Percentiles rank a stretch among this genome's conserved stretches.
phyloP scores from a whole-genome alignment of 2,888 invertebrate genomes.

The Cartodere bifasciata region DNA sequence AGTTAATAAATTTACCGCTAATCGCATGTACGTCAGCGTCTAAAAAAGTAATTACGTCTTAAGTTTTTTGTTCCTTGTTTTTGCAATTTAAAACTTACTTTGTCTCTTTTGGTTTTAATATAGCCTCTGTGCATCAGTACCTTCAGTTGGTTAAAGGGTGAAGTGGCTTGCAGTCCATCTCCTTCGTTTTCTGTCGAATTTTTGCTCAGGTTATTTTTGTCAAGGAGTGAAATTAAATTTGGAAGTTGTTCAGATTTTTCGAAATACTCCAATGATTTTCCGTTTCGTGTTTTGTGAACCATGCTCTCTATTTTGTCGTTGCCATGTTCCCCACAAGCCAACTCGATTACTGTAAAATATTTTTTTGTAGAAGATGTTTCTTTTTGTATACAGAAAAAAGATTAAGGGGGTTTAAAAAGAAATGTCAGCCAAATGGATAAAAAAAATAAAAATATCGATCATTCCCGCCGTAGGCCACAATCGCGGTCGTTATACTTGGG shows the following conservation, averaged over 20 bases:
- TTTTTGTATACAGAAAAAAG: no score
- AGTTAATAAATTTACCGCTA: constrained; percentile 60
- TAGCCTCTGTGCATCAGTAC: constrained; percentile 59
- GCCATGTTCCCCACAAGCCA: constrained; percentile 86
- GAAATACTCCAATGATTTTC: constrained; percentile 55
- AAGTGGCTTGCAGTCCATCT: constrained; percentile 49
- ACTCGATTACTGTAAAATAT: constrained; percentile 71
- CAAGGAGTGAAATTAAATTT: constrained; percentile 4
- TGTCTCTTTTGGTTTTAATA: constrained; percentile 61
- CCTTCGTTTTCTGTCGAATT: constrained; percentile 9
- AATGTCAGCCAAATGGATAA: no score
- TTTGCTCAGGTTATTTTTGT: constrained; percentile 10
- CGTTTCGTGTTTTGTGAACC: constrained; percentile 56
- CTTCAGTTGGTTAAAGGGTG: constrained; percentile 54
- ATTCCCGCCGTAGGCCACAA: no score
- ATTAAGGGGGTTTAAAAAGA: no score
- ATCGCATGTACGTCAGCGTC: constrained; percentile 66
- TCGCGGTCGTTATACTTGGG: no score
- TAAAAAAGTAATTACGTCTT: constrained; percentile 28
- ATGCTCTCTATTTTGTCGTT: constrained; percentile 58
- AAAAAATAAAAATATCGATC: no score
- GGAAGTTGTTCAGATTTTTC: constrained; percentile 43
- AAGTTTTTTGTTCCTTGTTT: background rate
- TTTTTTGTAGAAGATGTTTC: no score
- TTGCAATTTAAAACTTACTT: constrained; percentile 35